Percentiles rank a stretch among this genome's conserved stretches.
Evolutionary conservation across 2,888 invertebrate genomes (phyloP).

Genomic region (Archips crataeganus): DNA sequence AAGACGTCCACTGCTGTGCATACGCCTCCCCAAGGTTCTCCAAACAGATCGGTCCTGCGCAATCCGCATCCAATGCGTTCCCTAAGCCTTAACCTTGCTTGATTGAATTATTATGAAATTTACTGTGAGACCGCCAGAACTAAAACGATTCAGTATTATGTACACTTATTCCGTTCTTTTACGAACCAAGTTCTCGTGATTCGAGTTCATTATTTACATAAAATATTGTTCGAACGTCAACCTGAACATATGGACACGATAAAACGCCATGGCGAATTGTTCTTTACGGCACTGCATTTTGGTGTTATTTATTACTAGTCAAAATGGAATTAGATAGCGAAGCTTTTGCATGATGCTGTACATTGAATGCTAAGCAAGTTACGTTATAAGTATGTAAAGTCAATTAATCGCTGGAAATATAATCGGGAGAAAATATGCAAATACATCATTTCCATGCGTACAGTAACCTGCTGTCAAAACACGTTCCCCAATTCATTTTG

Average conservation of each 20-base stretch:
- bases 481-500: too few relatives aligned
- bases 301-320: conserved; percentile 15
- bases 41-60: too few relatives aligned
- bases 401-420: too few relatives aligned
- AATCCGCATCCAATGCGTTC: too few relatives aligned
- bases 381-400: neutral
- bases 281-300: conserved; percentile 34
- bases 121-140: neutral
- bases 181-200: conserved; percentile 30
- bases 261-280: conserved; percentile 30
- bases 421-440: too few relatives aligned
- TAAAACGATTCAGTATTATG: too few relatives aligned
- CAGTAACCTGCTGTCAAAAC: too few relatives aligned
- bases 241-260: conserved; percentile 33
- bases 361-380: neutral
- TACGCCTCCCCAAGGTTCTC: too few relatives aligned
- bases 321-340: neutral
- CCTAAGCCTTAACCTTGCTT: too few relatives aligned
- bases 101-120: neutral
- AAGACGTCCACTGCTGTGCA: too few relatives aligned
- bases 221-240: conserved; percentile 49
- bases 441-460: too few relatives aligned
- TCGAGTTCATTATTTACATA: conserved; percentile 46
- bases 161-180: neutral
- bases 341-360: neutral